Conservation (phyloP, 2,113 vertebrate species). For the Microcebus lehilahytsara region DNA sequence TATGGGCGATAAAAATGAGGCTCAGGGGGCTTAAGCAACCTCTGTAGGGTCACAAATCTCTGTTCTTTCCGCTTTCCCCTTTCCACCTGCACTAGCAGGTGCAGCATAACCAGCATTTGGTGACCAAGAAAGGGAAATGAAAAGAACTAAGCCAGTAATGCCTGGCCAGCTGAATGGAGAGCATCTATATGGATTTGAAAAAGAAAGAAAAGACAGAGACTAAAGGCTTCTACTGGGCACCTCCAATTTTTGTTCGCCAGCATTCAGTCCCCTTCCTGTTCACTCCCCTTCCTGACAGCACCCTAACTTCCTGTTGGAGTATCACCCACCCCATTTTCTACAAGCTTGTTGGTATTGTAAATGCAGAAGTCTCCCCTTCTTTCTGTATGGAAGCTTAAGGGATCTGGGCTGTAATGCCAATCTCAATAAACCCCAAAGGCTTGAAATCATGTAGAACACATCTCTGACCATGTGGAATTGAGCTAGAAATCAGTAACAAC, state of each 20-base stretch:
- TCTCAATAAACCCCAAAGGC: neutral
- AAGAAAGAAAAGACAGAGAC: neutral
- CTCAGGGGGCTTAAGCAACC: neutral
- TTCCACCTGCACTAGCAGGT: neutral
- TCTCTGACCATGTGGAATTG: neutral
- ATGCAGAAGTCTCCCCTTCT: neutral
- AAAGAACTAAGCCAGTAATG: neutral
- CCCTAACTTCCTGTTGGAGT: neutral
- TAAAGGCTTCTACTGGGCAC: too few species aligned
- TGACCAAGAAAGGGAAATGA: neutral
- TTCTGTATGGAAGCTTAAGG: neutral
- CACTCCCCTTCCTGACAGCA: neutral
- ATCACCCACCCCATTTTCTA: neutral
- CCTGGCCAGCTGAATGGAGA: neutral
- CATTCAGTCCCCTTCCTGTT: neutral
- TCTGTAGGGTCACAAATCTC: neutral
- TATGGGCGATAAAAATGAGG: neutral
- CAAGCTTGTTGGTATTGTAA: neutral
- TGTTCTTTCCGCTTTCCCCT: neutral
- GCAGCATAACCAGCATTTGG: neutral
- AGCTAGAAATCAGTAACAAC: neutral
- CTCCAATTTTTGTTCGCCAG: neutral
- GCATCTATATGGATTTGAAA: neutral
- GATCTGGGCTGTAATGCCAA: neutral
- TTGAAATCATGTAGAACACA: neutral